phyloP scores from a whole-genome alignment of 1,140 invertebrate genomes.

The Brachionus calyciflorus region DNA sequence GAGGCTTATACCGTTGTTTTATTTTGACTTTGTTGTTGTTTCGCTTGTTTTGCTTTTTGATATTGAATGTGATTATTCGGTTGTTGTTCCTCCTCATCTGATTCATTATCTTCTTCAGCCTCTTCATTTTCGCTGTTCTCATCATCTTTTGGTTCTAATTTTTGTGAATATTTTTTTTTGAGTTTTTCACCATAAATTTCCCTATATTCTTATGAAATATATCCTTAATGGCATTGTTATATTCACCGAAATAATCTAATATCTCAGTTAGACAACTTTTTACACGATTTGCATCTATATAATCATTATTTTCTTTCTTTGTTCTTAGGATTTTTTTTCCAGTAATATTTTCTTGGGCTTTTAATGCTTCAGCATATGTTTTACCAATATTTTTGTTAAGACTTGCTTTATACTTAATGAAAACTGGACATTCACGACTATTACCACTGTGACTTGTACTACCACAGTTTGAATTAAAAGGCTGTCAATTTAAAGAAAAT shows the following conservation, averaged over 20 bases:
- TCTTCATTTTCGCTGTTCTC: background rate
- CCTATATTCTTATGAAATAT: background rate
- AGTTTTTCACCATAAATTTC: background rate
- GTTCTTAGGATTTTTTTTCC: constrained; percentile 11
- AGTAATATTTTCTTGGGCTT: background rate
- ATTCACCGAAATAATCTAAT: background rate
- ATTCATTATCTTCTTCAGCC: background rate
- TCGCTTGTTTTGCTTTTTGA: too few species aligned
- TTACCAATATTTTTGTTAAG: constrained; percentile 14
- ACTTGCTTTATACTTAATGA: background rate
- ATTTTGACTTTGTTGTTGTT: too few species aligned
- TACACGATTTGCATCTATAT: background rate
- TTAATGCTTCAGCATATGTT: background rate
- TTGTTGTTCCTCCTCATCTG: background rate
- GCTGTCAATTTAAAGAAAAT: too few species aligned
- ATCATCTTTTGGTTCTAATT: background rate
- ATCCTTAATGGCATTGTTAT: background rate
- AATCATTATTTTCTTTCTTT: background rate
- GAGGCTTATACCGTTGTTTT: too few species aligned
- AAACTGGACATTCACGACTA: constrained; percentile 9
- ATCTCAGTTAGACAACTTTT: background rate
- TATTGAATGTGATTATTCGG: too few species aligned
- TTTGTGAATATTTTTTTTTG: background rate
- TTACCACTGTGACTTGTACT: background rate
- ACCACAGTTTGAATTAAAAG: background rate